A percentile compares a stretch with the other conserved stretches of the same genome.
These are phyloP conservation scores for Leucophenga maculata DNA, from an alignment of 2,888 invertebrate genomes.

Conservation along the genomic window DNA sequence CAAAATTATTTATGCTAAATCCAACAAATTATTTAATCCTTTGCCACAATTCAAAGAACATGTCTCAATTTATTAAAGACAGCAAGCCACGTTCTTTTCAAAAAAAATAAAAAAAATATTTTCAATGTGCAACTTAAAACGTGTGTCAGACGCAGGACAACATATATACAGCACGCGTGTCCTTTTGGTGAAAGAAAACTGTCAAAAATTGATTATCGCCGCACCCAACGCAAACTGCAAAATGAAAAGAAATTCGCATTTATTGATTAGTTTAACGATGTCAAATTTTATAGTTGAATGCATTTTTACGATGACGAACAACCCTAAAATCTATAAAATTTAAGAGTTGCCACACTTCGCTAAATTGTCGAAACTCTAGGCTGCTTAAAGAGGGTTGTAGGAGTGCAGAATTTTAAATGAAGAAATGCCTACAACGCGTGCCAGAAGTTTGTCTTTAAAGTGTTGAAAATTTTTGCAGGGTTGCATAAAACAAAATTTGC, in stretches of 20 bases:
- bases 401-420: background rate
- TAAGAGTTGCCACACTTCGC: too few relatives aligned
- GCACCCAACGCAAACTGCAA: slow-evolving; percentile 10
- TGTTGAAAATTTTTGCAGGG: background rate
- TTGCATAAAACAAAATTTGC: background rate
- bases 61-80: slow-evolving; percentile 39
- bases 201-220: slow-evolving; percentile 12
- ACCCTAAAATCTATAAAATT: background rate
- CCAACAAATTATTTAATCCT: slow-evolving; percentile 53
- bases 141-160: slow-evolving; percentile 21
- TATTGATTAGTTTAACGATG: slow-evolving; percentile 9
- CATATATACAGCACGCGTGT: slow-evolving; percentile 1
- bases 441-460: background rate
- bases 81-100: background rate
- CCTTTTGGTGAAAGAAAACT: background rate
- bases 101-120: background rate
- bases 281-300: slow-evolving; percentile 21
- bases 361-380: background rate
- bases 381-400: slow-evolving; percentile 4
- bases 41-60: slow-evolving; percentile 54
- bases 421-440: background rate
- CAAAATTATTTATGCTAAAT: background rate
- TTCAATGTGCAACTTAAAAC: slow-evolving; percentile 13
- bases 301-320: background rate
- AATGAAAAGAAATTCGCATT: background rate